Percentiles rank a stretch among this genome's conserved stretches.
These are phyloP conservation scores for Caenorhabditis virilis DNA, from an alignment of 2,888 invertebrate genomes.

Conservation along the genomic window DNA sequence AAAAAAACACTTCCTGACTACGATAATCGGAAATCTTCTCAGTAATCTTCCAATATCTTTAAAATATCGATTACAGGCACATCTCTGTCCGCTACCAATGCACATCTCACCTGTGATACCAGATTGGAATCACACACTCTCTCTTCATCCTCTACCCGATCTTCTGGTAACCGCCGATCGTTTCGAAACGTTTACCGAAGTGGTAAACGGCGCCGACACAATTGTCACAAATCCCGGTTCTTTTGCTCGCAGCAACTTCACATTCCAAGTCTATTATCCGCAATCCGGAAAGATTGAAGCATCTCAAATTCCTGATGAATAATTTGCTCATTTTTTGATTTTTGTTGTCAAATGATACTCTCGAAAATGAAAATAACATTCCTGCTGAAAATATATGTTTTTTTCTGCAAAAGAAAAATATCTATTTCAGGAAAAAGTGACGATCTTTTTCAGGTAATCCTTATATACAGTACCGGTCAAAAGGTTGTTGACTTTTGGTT, in stretches of 20 bases:
- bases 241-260: slow-evolving; percentile 85
- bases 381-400: too few species aligned
- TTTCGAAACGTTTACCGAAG: slow-evolving; percentile 78
- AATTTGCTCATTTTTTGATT: not conserved
- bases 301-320: slow-evolving; percentile 34
- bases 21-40: not conserved
- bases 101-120: slow-evolving; percentile 89
- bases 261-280: slow-evolving; percentile 89
- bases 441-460: too few species aligned
- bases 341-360: too few species aligned
- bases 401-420: too few species aligned
- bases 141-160: slow-evolving; percentile 90
- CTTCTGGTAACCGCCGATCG: slow-evolving; percentile 89
- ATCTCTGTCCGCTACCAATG: slow-evolving; percentile 83
- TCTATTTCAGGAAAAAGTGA: too few species aligned
- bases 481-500: too few species aligned
- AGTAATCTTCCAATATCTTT: not conserved
- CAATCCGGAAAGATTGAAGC: slow-evolving; percentile 81
- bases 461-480: too few species aligned
- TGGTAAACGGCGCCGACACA: slow-evolving; percentile 20
- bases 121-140: slow-evolving; percentile 84
- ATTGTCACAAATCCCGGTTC: slow-evolving; percentile 75
- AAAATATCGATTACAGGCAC: slow-evolving; percentile 23
- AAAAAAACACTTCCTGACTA: not conserved
- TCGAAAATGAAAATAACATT: not conserved